These are phyloP conservation scores for Nothoprocta perdicaria DNA, from an alignment of 2,113 vertebrate genomes.

Conservation along the genomic window DNA sequence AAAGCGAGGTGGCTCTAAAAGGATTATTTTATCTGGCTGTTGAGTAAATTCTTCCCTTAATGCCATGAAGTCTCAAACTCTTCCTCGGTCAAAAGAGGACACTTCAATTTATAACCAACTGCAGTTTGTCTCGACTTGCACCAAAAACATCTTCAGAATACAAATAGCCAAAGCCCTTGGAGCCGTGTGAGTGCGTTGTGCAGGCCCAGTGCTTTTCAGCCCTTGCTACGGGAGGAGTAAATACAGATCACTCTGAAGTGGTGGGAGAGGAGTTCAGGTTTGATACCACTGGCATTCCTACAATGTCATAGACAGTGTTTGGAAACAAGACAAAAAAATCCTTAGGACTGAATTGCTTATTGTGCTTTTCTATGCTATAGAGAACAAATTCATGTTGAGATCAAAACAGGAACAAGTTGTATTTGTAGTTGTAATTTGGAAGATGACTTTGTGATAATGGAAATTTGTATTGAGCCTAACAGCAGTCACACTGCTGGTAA, in stretches of 20 bases:
- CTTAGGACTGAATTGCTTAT: neutral
- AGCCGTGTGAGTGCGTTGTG: neutral
- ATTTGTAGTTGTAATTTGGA: neutral
- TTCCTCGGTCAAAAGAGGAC: neutral
- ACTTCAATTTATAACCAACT: neutral
- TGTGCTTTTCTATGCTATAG: neutral
- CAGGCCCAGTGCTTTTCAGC: neutral
- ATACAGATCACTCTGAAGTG: neutral
- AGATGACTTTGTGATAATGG: neutral
- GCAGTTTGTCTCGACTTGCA: neutral
- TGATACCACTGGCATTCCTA: neutral
- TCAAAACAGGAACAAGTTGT: neutral
- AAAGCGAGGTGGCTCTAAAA: neutral
- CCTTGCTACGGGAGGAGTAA: neutral
- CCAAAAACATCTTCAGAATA: neutral
- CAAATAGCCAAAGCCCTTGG: neutral
- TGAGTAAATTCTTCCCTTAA: neutral
- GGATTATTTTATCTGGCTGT: neutral
- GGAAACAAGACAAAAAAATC: neutral
- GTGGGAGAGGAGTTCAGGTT: neutral
- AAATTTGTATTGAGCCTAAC: conserved; percentile 52
- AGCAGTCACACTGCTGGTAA: neutral
- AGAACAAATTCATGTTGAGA: neutral
- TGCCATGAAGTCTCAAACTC: neutral
- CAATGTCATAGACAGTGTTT: neutral